Conservation (phyloP, 2,888 invertebrate species). For the Xanthorhoe spadicearia region DNA sequence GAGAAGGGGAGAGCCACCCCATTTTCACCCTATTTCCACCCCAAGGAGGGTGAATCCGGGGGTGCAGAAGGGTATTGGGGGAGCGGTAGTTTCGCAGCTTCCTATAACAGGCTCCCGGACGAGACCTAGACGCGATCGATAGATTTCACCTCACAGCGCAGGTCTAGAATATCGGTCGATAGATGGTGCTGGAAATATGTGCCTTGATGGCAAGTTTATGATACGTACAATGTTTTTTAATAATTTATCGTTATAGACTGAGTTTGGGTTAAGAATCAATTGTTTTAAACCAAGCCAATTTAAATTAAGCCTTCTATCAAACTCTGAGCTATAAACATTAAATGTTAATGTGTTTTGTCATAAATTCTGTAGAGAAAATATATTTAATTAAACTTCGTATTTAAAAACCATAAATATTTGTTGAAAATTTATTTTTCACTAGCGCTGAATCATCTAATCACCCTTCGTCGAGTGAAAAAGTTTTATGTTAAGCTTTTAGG, state of each 20-base stretch:
- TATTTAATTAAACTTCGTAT: no score
- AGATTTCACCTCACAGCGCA: constrained; percentile 37
- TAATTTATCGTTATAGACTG: background rate
- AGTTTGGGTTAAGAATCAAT: no score
- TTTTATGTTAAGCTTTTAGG: no score
- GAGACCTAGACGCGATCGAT: constrained; percentile 43
- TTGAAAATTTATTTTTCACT: no score
- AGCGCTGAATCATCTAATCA: no score
- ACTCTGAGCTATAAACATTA: no score
- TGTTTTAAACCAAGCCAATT: no score
- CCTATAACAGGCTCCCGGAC: constrained; percentile 42
- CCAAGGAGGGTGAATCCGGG: constrained; percentile 17
- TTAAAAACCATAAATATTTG: no score
- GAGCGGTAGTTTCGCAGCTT: constrained; percentile 37
- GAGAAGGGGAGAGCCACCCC: background rate
- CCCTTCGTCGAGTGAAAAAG: no score
- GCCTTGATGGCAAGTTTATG: constrained; percentile 20
- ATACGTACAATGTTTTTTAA: background rate
- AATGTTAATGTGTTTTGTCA: no score
- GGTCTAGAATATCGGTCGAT: constrained; percentile 43
- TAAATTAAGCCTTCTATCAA: no score
- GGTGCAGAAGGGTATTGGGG: constrained; percentile 24
- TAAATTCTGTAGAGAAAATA: no score
- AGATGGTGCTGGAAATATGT: constrained; percentile 22
- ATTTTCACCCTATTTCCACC: constrained; percentile 11